A percentile compares a stretch with the other conserved stretches of the same genome.
Conservation (phyloP, 2,113 vertebrate species). For the Zapornia atra region DNA sequence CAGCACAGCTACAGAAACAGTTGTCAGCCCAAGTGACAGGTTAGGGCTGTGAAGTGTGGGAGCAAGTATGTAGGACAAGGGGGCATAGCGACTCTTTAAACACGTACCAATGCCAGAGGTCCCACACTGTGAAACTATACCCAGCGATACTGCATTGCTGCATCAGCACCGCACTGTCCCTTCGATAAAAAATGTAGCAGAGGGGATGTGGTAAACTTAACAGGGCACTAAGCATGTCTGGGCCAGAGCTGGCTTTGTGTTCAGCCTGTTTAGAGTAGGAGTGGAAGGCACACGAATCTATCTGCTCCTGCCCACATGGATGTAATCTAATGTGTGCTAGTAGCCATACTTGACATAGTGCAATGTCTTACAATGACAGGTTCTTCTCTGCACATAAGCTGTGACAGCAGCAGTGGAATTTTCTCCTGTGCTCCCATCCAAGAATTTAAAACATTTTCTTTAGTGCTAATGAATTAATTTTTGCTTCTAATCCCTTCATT, state of each 20-base stretch:
- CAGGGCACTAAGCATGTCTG: neutral
- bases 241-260: neutral
- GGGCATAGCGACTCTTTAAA: neutral
- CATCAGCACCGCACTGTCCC: neutral
- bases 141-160: neutral
- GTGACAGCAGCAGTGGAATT: neutral
- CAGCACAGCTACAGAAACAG: slow-evolving; percentile 29
- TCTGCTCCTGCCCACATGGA: slow-evolving; percentile 22
- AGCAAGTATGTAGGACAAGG: slow-evolving; percentile 31
- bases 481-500: neutral
- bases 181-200: neutral
- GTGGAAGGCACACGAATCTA: neutral
- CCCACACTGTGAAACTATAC: slow-evolving; percentile 42
- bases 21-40: slow-evolving; percentile 37
- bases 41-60: slow-evolving; percentile 33
- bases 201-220: neutral
- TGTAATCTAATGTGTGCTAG: neutral
- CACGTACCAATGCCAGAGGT: slow-evolving; percentile 26
- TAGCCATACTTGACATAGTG: neutral
- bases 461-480: neutral
- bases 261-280: slow-evolving; percentile 31
- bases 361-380: slow-evolving; percentile 44
- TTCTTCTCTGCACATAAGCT: neutral
- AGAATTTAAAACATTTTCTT: neutral
- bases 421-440: neutral